These are phyloP conservation scores for Tridacna crocea DNA, from an alignment of 2,888 invertebrate genomes.

Conservation along the genomic window DNA sequence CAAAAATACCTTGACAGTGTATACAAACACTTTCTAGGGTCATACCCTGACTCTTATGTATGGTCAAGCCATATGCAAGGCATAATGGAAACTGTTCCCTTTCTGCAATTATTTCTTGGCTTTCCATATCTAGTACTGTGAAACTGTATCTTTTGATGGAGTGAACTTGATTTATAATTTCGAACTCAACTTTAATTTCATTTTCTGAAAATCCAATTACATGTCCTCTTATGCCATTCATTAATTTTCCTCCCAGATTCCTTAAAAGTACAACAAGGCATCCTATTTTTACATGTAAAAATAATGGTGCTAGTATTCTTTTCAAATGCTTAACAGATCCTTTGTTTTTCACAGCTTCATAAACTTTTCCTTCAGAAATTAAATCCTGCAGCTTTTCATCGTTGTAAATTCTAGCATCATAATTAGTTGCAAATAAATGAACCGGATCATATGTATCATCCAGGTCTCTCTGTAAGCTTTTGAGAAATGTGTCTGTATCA, in stretches of 20 bases:
- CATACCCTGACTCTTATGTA: conserved; percentile 48
- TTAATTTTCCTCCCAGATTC: conserved; percentile 45
- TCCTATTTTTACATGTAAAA: conserved; percentile 40
- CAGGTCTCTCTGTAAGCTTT: conserved; percentile 31
- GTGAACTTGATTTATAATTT: not conserved
- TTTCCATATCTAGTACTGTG: conserved; percentile 28
- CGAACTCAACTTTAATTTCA: conserved; percentile 9
- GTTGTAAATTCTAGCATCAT: conserved; percentile 40
- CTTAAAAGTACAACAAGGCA: conserved; percentile 48
- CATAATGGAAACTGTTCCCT: conserved; percentile 42
- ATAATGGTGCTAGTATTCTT: conserved; percentile 35
- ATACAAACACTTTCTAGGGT: conserved; percentile 37
- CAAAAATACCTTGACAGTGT: conserved; percentile 36
- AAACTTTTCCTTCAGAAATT: conserved; percentile 14
- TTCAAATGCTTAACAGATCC: conserved; percentile 36
- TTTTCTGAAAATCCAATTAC: conserved; percentile 11
- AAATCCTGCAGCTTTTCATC: conserved; percentile 6
- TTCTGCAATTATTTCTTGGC: conserved; percentile 31
- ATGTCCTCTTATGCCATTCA: conserved; percentile 45
- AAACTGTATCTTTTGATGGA: conserved; percentile 20
- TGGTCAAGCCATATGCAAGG: conserved; percentile 43
- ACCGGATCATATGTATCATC: conserved; percentile 11
- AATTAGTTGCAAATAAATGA: conserved; percentile 43
- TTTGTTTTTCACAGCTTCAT: conserved; percentile 29
- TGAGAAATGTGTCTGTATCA: conserved; percentile 32